Evolutionary conservation across 1,140 invertebrate genomes (phyloP), one percentile per base, ranked within the genome.

Genomic region (Drosophila pectinifera): DNA sequence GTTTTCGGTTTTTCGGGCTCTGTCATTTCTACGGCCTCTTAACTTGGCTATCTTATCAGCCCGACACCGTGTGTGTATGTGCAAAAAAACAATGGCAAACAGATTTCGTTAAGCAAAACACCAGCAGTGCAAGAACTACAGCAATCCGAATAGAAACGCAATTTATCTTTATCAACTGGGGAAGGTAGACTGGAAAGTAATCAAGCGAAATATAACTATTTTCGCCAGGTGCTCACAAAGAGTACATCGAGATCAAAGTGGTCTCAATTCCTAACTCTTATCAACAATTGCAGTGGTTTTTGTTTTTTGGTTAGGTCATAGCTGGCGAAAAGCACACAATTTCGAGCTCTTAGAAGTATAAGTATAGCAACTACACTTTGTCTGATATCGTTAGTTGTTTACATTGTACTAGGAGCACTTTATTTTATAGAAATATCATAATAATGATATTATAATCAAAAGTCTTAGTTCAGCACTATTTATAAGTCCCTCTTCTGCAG

Each of bases 1-100:
- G 18, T 53, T n/a, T 16, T n/a, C 24, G 20, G 16, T 20, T 13
- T 39, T 59, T 31, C n/a, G 34, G 14, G 10, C 13, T 64, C 14
- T 67, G 31, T 28, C 41, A 64, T 39, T 67, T 69, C 41, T 51
- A 62, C 24, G 68, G 45, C 41, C 51, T 65, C 39, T 48, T 20
- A 34, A 31, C 48, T 75, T 20, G 39, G 16, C 48, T 75, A 75
- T 75, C 72, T 65, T 76, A 76, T 76, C 53, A 65, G 48, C 24
- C 31, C 36, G 38, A 13, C 31, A 26, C 39, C 22, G 26, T 28
- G 4, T 26, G 45, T 36, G 61, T 62, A 18, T 70, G 67, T 62
- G 70, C 56, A 59, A 68, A 49, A 14, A 46, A 51, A 49, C 24
- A 41, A 26, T n/a, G 18, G 49, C 31, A 62, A 55, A 39, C 42